Evolutionary conservation across 2,888 invertebrate genomes (phyloP).

Genomic region (Apodemia hepburni): DNA sequence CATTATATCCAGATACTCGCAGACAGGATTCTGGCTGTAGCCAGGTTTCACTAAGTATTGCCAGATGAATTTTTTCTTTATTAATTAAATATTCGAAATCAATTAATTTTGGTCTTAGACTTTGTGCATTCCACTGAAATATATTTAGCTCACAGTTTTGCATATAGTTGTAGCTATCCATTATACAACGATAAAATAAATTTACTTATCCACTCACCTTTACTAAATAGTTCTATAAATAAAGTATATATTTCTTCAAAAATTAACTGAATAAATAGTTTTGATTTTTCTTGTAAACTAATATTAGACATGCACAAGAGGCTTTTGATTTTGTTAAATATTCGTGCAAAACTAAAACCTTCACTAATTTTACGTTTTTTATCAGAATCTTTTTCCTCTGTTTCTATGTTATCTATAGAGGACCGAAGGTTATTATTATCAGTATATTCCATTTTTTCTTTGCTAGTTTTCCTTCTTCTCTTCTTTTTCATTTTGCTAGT

Average conservation of each 20-base stretch:
- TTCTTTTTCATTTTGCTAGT: no score
- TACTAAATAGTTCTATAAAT: background rate
- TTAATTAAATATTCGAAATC: background rate
- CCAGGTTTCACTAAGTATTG: background rate
- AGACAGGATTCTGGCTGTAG: background rate
- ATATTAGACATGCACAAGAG: background rate
- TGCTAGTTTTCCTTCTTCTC: no score
- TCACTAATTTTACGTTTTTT: background rate
- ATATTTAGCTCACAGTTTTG: slow-evolving; percentile 1
- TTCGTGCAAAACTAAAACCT: background rate
- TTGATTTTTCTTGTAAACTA: background rate
- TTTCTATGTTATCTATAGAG: background rate
- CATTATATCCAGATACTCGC: background rate
- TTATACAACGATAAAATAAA: background rate
- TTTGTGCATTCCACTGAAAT: background rate
- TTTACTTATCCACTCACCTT: background rate
- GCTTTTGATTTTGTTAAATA: background rate
- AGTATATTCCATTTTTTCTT: no score
- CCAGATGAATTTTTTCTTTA: background rate
- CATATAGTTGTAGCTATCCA: background rate
- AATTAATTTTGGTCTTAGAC: background rate
- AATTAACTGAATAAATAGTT: background rate
- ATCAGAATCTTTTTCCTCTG: background rate
- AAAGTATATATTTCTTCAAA: background rate
- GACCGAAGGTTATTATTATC: no score